phyloP scores from a whole-genome alignment of 2,888 invertebrate species.

The Orgyia antiqua region DNA sequence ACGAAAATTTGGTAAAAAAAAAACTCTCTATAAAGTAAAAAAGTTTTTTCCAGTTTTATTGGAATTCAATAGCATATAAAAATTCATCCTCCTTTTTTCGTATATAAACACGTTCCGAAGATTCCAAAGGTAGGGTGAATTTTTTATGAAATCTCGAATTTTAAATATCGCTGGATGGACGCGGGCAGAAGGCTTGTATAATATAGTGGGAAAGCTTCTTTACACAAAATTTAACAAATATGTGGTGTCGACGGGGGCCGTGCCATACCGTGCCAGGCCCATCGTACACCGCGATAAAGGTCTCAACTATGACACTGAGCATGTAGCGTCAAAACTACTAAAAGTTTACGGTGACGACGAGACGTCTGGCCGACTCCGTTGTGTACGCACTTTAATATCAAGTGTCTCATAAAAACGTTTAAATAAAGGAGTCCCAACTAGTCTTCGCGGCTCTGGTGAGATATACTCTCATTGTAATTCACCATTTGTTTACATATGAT shows the following conservation, averaged over 20 bases:
- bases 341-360: constrained; percentile 50
- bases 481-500: background rate
- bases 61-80: too few relatives aligned
- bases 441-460: constrained; percentile 43
- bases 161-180: too few relatives aligned
- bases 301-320: constrained; percentile 65
- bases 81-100: too few relatives aligned
- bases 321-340: constrained; percentile 69
- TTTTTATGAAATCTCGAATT: too few relatives aligned
- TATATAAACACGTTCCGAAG: too few relatives aligned
- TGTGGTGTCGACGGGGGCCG: constrained; percentile 61
- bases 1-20: too few relatives aligned
- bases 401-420: constrained; percentile 44
- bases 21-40: too few relatives aligned
- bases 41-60: too few relatives aligned
- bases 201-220: too few relatives aligned
- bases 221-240: too few relatives aligned
- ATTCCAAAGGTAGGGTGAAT: too few relatives aligned
- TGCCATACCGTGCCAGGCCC: constrained; percentile 71
- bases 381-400: constrained; percentile 20
- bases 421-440: constrained; percentile 27
- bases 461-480: constrained; percentile 3
- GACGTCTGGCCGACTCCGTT: constrained; percentile 37
- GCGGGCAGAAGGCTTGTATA: too few relatives aligned
- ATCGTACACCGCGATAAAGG: constrained; percentile 50